Base-by-base conservation (phyloP, 2,113 vertebrate species). In the Henicopernis longicauda region DNA sequence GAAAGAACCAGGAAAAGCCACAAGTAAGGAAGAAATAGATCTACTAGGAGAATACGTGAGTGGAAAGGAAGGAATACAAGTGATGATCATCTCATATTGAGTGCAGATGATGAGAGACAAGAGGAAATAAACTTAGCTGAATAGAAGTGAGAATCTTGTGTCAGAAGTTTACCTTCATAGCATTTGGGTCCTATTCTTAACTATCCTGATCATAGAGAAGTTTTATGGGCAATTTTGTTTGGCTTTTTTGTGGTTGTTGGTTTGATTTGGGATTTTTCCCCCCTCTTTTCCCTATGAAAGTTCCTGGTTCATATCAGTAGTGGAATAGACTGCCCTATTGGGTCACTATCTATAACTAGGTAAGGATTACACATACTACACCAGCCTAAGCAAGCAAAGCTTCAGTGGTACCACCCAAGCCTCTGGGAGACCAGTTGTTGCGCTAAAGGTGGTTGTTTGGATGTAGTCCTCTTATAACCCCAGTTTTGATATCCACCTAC, bases 231-330 rank as follows among this genome's bases (percentile, higher is more conserved):
- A 1, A 13, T 57, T 78, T 40, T 52, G 13, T 44, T 36, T 22
- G 13, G 7, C 3, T 13, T 9, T n/a, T 44, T 54, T 44, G 23
- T 55, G 49, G 5, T 50, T 17, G 20, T 55, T 54, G 50, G 8
- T 55, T 67, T 54, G 52, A 26, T 40, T 5, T 54, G 8, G 1
- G 1, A 1, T 8, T 10, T 26, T 6, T 3, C 27, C 32, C 34
- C 52, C 16, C 52, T 7, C 5, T 49, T 57, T 16, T 31, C 22
- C 7, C 27, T 55, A 1, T 49, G 10, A 49, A 63, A 50, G 21
- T 23, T 65, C 3, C 6, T 26, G 5, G 25, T 76, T 47, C 16
- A 2, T 59, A 25, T 71, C 15, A 6, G 19, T 67, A 5, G 22
- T 63, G 42, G 9, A 81, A 29, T 42, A 80, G 71, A 40, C 29